These are phyloP conservation scores for Pseudopodoces humilis DNA, from an alignment of 2,113 vertebrate species.

Conservation along the genomic window DNA sequence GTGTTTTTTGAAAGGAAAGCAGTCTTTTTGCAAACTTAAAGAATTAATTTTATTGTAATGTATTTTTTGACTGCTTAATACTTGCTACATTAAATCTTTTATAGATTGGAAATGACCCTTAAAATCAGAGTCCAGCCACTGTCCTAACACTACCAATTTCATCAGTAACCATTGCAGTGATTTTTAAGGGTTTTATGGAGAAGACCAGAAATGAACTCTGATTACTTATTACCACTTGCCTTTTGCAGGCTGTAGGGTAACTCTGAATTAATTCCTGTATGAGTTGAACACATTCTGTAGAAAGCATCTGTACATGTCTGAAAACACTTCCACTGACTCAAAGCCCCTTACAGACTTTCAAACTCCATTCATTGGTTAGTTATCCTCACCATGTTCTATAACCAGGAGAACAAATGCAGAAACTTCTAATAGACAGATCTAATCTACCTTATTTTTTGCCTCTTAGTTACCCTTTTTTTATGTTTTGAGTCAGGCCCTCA, in stretches of 20 bases:
- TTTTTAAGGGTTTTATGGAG: not conserved
- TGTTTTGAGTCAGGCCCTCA: not conserved
- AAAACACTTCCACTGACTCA: not conserved
- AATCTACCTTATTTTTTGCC: not conserved
- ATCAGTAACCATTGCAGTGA: not conserved
- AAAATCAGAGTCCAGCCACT: not conserved
- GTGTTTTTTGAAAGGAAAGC: not conserved
- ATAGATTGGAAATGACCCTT: not conserved
- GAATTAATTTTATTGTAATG: not conserved
- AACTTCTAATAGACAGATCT: not conserved
- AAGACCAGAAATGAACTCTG: not conserved
- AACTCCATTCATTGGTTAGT: not conserved
- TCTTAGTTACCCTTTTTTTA: not conserved
- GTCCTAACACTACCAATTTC: not conserved
- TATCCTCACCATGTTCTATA: not conserved
- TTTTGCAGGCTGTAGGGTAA: not conserved
- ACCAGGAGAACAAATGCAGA: not conserved
- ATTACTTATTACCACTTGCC: not conserved
- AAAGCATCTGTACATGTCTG: fast-evolving
- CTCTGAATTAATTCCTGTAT: not conserved
- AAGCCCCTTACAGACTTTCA: not conserved
- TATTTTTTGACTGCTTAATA: not conserved
- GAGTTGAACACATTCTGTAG: not conserved
- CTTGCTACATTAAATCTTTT: not conserved
- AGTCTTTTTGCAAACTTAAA: not conserved